These are phyloP conservation scores for Protodeltote pygarga DNA, from an alignment of 2,888 invertebrate genomes.

Conservation along the genomic window DNA sequence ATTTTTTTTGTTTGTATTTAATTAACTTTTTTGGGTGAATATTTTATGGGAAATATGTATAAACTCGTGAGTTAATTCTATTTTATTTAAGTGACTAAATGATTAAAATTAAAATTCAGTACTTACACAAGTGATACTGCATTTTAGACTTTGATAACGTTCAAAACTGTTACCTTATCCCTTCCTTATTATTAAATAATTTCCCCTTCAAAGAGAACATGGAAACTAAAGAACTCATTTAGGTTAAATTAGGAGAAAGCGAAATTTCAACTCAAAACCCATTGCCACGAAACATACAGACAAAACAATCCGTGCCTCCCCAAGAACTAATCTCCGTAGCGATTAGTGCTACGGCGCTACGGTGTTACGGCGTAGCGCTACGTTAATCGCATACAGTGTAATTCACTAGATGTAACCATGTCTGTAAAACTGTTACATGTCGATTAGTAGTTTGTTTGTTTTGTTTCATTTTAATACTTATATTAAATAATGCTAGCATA, in stretches of 20 bases:
- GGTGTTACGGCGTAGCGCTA: constrained; percentile 56
- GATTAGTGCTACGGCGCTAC: constrained; percentile 73
- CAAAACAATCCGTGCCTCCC: constrained; percentile 53
- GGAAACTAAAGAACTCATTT: constrained; percentile 3
- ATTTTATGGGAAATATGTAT: too few species aligned
- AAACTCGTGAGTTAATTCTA: too few species aligned
- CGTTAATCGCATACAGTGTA: constrained; percentile 41
- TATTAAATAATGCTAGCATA: too few species aligned
- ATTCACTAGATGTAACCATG: constrained; percentile 44
- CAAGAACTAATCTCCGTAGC: constrained; percentile 71
- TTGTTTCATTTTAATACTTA: constrained; percentile 1
- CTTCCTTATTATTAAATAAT: not conserved
- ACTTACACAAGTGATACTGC: too few species aligned
- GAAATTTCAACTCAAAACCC: constrained; percentile 43
- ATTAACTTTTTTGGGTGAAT: too few species aligned
- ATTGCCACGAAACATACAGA: constrained; percentile 42
- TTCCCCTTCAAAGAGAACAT: not conserved
- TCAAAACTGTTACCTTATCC: too few species aligned
- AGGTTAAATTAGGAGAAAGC: constrained; percentile 20
- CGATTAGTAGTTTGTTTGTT: constrained; percentile 17
- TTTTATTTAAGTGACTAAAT: too few species aligned
- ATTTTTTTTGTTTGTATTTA: too few species aligned
- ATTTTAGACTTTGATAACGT: too few species aligned
- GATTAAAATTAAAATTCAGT: too few species aligned
- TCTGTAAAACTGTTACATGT: constrained; percentile 43